Evolutionary conservation across 2,888 invertebrate genomes (phyloP).

Genomic region (Platypus cylindrus): DNA sequence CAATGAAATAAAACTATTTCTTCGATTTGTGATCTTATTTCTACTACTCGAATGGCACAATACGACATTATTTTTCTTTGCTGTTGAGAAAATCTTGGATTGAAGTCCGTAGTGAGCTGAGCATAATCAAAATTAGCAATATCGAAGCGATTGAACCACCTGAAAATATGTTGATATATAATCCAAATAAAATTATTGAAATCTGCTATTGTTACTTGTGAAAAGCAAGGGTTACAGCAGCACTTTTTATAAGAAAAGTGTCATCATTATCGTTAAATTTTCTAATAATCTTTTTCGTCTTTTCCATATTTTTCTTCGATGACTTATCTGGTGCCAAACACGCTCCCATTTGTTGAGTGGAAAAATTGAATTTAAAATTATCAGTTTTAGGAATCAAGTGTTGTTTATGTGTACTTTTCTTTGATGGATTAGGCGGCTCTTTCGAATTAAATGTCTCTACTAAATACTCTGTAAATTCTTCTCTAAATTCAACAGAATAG

Average conservation of each 20-base stretch:
- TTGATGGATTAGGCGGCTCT: too few relatives aligned
- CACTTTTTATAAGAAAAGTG: constrained; percentile 50
- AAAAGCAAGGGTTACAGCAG: constrained; percentile 51
- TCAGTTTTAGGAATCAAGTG: too few relatives aligned
- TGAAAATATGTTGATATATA: constrained; percentile 21
- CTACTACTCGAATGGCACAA: constrained; percentile 51
- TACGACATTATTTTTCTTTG: constrained; percentile 44
- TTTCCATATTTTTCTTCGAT: constrained; percentile 18
- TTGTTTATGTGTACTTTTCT: too few relatives aligned
- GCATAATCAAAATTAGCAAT: too few relatives aligned
- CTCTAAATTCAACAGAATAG: constrained; percentile 24
- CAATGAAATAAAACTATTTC: constrained; percentile 51
- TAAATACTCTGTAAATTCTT: too few relatives aligned
- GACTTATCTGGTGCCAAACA: constrained; percentile 19
- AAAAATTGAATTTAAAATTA: too few relatives aligned
- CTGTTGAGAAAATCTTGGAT: constrained; percentile 24
- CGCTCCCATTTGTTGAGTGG: too few relatives aligned
- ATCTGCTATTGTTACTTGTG: constrained; percentile 41
- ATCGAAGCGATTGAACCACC: constrained; percentile 44
- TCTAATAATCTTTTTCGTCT: constrained; percentile 21
- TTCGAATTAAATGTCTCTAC: too few relatives aligned
- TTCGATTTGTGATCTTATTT: constrained; percentile 47
- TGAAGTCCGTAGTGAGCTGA: constrained; percentile 17
- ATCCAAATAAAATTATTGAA: background rate
- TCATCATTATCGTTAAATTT: constrained; percentile 34